Base-by-base conservation (phyloP, 2,888 invertebrate species). In the Pseudanteris insignis region DNA sequence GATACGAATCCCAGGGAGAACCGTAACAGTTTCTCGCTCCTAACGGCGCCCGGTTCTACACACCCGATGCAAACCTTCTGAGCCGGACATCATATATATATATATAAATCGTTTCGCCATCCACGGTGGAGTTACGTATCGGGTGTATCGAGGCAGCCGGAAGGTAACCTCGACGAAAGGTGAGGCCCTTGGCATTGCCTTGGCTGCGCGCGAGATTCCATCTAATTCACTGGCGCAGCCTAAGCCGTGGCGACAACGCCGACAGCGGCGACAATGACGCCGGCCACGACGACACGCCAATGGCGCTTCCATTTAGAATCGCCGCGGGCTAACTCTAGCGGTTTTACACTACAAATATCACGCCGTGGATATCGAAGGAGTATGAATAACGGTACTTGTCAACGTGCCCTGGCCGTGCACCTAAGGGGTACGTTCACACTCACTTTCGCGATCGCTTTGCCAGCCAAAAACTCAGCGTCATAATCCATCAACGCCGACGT, bases 241-340 rank as follows among this genome's bases (percentile, higher is more conserved):
- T 18, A 41, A 30, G 32, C 57, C 57, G 60, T 43, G 50, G 44
- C 59, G 66, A 64, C 66, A 51, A 59, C 53, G 50, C 37, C 60
- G 65, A 53, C 64, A 63, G 53, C 18, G 47, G 61, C 64, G 61
- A 55, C 60, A 51, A 57, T 54, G 54, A 58, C 54, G 43, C 43
- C 48, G 64, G 47, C 44, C 54, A 60, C 48, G 50, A 55, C 67
- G 59, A 51, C 59, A 57, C 30, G 62, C 60, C 53, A 68, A 68
- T 67, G 67, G 64, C 65, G 65, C 64, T 62, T 68, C 68, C 64
- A 71, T 71, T 73, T 68, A 65, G 64, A 66, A 68, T 66, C 65
- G 67, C 67, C 70, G 65, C 65, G 58, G 60, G 68, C 63, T 67
- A 69, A 67, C 63, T 43, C 64, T 66, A 62, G 67, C 63, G 67